These are phyloP conservation scores for Monoplex corrugatus DNA, from an alignment of 2,888 invertebrate species.

Conservation along the genomic window DNA sequence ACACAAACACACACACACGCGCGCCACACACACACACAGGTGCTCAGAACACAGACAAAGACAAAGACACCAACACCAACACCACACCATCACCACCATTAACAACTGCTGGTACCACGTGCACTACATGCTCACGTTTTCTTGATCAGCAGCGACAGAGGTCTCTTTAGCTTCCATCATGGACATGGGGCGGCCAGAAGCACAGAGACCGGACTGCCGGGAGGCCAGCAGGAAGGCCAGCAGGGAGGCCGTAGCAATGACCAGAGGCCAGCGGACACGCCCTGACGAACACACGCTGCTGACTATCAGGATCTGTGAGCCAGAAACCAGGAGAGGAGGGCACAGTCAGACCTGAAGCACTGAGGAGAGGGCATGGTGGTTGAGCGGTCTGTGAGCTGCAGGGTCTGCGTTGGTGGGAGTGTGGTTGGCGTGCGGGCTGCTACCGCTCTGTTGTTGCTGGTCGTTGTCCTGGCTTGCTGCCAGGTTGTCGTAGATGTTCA, in stretches of 20 bases:
- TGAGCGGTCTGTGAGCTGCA: too few species aligned
- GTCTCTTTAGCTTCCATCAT: conserved; percentile 44
- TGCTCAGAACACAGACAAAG: too few species aligned
- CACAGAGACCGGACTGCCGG: background rate
- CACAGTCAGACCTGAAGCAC: background rate
- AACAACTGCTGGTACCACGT: too few species aligned
- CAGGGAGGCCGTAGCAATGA: background rate
- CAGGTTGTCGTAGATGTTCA: conserved; percentile 74
- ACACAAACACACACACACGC: conserved; percentile 7
- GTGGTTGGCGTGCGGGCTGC: background rate
- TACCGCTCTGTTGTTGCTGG: too few species aligned
- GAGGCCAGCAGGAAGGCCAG: background rate
- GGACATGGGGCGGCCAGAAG: conserved; percentile 48
- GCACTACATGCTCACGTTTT: background rate
- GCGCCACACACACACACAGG: background rate
- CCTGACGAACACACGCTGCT: conserved; percentile 39
- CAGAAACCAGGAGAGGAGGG: conserved; percentile 18
- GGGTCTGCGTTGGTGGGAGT: background rate
- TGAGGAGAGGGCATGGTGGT: too few species aligned
- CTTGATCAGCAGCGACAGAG: background rate
- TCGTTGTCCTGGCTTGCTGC: conserved; percentile 54
- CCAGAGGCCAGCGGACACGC: background rate
- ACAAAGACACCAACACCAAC: background rate
- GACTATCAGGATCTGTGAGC: conserved; percentile 34
- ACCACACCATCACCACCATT: background rate